These are phyloP conservation scores for Matsumyia berberina DNA, from an alignment of 2,888 invertebrate genomes.

Conservation along the genomic window DNA sequence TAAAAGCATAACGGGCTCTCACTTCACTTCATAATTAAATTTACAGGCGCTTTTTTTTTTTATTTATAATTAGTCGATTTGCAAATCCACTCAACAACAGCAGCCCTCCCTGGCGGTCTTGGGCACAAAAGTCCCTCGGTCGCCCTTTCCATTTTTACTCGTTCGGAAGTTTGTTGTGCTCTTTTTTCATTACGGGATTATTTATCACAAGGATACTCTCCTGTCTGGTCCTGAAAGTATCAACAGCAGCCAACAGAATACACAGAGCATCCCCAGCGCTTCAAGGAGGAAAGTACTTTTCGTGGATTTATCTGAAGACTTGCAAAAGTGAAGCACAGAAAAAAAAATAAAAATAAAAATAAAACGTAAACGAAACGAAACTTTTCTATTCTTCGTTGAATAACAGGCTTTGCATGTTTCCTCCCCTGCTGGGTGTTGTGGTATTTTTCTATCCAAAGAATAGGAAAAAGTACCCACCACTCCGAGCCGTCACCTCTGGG, in stretches of 20 bases:
- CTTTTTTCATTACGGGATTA: slow-evolving; percentile 68
- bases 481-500: slow-evolving; percentile 8
- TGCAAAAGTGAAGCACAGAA: slow-evolving; percentile 58
- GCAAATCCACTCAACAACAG: slow-evolving; percentile 55
- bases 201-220: slow-evolving; percentile 68
- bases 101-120: not conserved
- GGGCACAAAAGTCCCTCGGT: not conserved
- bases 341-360: slow-evolving; percentile 15
- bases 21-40: slow-evolving; percentile 69
- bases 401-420: slow-evolving; percentile 71
- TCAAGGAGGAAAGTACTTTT: slow-evolving; percentile 64
- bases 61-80: slow-evolving; percentile 67
- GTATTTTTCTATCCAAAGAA: slow-evolving; percentile 41
- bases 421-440: slow-evolving; percentile 22
- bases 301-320: slow-evolving; percentile 72
- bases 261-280: slow-evolving; percentile 34
- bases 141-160: slow-evolving; percentile 4
- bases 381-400: slow-evolving; percentile 71
- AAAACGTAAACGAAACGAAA: slow-evolving; percentile 7
- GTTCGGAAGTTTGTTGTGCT: slow-evolving; percentile 46
- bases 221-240: slow-evolving; percentile 34
- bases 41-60: slow-evolving; percentile 49
- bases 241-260: slow-evolving; percentile 53
- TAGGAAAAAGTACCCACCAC: not conserved
- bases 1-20: slow-evolving; percentile 49